A percentile compares a stretch with the other conserved stretches of the same genome.
These are phyloP conservation scores for Tipula unca DNA, from an alignment of 2,888 invertebrate genomes.

Conservation along the genomic window DNA sequence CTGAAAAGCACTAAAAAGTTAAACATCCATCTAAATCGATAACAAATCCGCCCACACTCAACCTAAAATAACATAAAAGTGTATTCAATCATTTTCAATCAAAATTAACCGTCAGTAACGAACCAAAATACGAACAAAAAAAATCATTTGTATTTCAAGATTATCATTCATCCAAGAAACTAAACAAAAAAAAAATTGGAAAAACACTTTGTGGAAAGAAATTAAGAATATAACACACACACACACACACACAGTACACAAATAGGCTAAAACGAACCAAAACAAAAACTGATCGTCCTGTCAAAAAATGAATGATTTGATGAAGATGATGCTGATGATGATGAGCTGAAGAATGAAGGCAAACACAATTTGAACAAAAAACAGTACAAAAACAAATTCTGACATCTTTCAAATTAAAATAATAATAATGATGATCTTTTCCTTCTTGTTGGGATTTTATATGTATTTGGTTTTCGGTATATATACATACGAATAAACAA, in stretches of 20 bases:
- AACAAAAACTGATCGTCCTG: slow-evolving; percentile 15
- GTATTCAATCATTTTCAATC: slow-evolving; percentile 14
- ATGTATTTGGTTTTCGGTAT: background rate
- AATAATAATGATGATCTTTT: slow-evolving; percentile 16
- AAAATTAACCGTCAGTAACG: slow-evolving; percentile 2
- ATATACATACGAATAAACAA: background rate
- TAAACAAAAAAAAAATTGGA: background rate
- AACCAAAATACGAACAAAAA: background rate
- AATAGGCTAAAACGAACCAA: background rate
- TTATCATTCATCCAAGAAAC: background rate
- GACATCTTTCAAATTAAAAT: slow-evolving; percentile 18
- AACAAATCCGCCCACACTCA: background rate
- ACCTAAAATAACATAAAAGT: background rate
- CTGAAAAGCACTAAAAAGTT: background rate
- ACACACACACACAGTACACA: background rate
- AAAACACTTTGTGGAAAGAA: slow-evolving; percentile 14
- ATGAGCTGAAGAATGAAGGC: slow-evolving; percentile 15
- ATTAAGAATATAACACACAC: background rate
- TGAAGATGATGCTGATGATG: slow-evolving; percentile 14
- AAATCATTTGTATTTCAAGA: background rate
- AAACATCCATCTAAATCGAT: slow-evolving; percentile 2
- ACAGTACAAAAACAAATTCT: slow-evolving; percentile 9
- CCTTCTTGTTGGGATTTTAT: background rate
- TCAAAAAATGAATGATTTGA: slow-evolving; percentile 17
- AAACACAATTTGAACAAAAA: background rate